Evolutionary conservation across 2,888 invertebrate species (phyloP).

Genomic region (Drosophila affinis): DNA sequence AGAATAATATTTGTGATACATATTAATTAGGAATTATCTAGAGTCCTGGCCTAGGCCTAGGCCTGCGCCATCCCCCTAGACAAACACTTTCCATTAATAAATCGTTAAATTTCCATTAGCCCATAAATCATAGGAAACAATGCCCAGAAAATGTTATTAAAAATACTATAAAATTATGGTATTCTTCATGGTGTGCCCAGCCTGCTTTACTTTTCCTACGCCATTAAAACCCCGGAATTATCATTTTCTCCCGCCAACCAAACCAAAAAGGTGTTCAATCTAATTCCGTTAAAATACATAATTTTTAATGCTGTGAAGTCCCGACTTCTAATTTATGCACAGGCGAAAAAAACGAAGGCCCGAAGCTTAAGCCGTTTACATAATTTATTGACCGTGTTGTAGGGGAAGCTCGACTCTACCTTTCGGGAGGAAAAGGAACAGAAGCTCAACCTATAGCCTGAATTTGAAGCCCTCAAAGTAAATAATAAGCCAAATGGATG

Average conservation of each 20-base stretch:
- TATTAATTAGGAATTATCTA: too few relatives aligned
- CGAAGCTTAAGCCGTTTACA: slow-evolving; percentile 73
- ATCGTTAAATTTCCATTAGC: not conserved
- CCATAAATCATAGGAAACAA: not conserved
- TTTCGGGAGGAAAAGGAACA: slow-evolving; percentile 3
- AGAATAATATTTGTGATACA: too few relatives aligned
- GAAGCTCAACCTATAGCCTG: slow-evolving; percentile 12
- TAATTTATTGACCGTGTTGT: slow-evolving; percentile 67
- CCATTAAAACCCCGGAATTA: not conserved
- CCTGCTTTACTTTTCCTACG: not conserved
- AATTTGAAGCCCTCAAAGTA: slow-evolving; percentile 57
- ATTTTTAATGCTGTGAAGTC: slow-evolving; percentile 41
- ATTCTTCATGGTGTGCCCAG: not conserved
- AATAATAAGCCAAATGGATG: slow-evolving; percentile 77
- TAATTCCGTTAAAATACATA: slow-evolving; percentile 42
- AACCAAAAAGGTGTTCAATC: slow-evolving; percentile 35
- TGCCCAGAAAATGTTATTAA: not conserved
- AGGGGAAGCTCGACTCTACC: slow-evolving; percentile 5
- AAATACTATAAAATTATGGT: not conserved
- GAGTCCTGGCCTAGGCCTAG: too few relatives aligned
- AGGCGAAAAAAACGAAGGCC: not conserved
- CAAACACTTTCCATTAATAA: not conserved
- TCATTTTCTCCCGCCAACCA: slow-evolving; percentile 4
- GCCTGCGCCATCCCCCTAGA: too few relatives aligned
- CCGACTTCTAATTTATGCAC: slow-evolving; percentile 66